A percentile compares a stretch with the other conserved stretches of the same genome.
Conservation (phyloP, 2,113 vertebrate species). For the Microcebus griseorufus region DNA sequence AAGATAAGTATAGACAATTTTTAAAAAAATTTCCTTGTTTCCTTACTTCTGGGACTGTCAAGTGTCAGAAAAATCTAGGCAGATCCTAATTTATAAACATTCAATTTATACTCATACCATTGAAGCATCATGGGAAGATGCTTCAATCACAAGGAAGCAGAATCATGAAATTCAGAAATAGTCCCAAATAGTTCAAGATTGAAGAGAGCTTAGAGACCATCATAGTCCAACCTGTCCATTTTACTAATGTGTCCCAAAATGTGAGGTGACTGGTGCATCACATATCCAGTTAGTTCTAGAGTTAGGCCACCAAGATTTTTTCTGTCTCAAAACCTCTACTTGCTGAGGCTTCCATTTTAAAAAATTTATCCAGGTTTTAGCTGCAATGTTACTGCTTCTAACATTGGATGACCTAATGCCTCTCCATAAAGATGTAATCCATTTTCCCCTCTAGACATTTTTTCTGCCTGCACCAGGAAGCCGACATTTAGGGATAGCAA, state of each 20-base stretch:
- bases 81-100: slow-evolving; percentile 4
- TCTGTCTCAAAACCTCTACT: neutral
- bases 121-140: neutral
- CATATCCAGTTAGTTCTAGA: neutral
- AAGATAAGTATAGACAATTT: neutral
- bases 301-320: neutral
- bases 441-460: neutral
- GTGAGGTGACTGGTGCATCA: neutral
- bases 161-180: slow-evolving; percentile 26
- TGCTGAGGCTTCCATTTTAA: neutral
- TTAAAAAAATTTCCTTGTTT: neutral
- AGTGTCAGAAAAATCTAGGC: slow-evolving; percentile 13
- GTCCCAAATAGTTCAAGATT: neutral
- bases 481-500: neutral
- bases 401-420: neutral
- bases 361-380: neutral
- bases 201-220: neutral
- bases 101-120: neutral
- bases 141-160: neutral
- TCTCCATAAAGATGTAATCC: neutral
- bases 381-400: neutral
- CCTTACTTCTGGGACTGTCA: neutral
- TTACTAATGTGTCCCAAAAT: neutral
- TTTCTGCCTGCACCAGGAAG: neutral
- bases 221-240: neutral